Conservation (phyloP, 2,113 vertebrate genomes). For the Sylvia atricapilla region DNA sequence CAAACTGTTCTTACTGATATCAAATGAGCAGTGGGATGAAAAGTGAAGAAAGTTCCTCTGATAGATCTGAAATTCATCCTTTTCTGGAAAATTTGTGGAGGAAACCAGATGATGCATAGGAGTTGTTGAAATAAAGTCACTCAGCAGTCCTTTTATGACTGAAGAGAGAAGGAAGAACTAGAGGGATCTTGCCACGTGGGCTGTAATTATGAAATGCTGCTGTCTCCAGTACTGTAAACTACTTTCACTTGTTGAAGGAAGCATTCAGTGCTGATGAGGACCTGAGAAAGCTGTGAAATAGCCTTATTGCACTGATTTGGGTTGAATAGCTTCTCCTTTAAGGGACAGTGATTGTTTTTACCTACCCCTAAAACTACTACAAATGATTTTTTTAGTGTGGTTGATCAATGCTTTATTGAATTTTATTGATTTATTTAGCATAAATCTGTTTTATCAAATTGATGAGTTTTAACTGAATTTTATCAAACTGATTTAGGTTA, state of each 20-base stretch:
- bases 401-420: background rate
- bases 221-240: background rate
- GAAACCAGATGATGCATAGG: background rate
- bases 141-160: background rate
- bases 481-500: background rate
- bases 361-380: background rate
- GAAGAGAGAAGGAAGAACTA: background rate
- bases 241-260: background rate
- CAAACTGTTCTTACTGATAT: background rate
- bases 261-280: background rate
- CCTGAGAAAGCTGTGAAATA: background rate
- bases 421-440: background rate
- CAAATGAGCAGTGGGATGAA: background rate
- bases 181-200: background rate
- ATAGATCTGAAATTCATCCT: background rate
- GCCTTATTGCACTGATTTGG: background rate
- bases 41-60: background rate
- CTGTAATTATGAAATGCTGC: background rate
- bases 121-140: background rate
- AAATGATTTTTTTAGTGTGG: background rate
- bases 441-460: background rate
- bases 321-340: background rate
- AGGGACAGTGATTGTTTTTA: background rate
- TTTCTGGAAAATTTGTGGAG: background rate
- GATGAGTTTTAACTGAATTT: background rate